phyloP scores from a whole-genome alignment of 2,797 vertebrate species.

The Sebastes steindachneri region DNA sequence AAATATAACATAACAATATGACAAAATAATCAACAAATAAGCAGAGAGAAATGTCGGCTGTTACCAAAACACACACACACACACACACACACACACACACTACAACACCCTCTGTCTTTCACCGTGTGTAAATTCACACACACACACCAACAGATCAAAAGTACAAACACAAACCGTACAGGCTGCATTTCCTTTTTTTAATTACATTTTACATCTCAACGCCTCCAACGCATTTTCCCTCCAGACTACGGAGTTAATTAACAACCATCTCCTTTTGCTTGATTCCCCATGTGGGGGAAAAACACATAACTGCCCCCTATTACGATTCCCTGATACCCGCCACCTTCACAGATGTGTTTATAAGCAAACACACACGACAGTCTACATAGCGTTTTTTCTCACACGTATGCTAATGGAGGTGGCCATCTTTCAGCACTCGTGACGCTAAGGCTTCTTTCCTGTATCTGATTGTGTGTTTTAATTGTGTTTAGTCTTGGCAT shows the following conservation, averaged over 20 bases:
- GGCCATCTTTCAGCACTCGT: neutral
- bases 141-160: constrained; percentile 28
- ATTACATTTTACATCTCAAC: constrained; percentile 89
- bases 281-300: constrained; percentile 75
- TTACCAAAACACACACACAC: constrained; percentile 7
- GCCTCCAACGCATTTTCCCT: constrained; percentile 81
- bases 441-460: neutral
- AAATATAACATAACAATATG: neutral
- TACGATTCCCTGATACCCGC: constrained; percentile 65
- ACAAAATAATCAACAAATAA: constrained; percentile 17
- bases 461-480: neutral
- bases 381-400: neutral
- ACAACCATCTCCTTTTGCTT: constrained; percentile 84
- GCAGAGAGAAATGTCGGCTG: neutral
- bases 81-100: constrained; percentile 3
- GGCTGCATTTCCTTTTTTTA: constrained; percentile 86
- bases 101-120: constrained; percentile 44
- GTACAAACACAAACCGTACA: constrained; percentile 73
- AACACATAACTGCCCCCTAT: constrained; percentile 76
- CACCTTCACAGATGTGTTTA: constrained; percentile 67
- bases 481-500: neutral
- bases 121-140: constrained; percentile 36
- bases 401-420: neutral
- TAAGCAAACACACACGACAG: constrained; percentile 24
- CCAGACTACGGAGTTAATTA: constrained; percentile 91